Base-by-base conservation (phyloP, 1,140 invertebrate species). In the Solenopsis invicta region DNA sequence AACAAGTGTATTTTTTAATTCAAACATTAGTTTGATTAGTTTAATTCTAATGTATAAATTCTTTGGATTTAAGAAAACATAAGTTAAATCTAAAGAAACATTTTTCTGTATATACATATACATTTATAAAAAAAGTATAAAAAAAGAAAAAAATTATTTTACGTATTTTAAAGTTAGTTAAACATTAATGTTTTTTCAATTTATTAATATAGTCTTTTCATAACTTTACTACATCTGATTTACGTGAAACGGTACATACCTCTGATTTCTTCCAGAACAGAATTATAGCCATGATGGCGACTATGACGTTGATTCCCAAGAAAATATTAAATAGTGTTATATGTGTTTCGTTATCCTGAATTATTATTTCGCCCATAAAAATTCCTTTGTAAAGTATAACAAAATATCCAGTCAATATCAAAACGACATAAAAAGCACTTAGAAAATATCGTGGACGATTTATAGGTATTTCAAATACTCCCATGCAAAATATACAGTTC, bases 401-500 rank as follows among this genome's bases (percentile, higher is more conserved):
- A 4, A 37, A 74, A 24, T 82, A 82, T 5, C 67, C 80, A 16
- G 9, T 74, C 8, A 24, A 9, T n/a, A 61, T 18, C 18, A 9
- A 59, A 21, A 82, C 4, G 18, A 59, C 37, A 0, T 82, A 82
- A 16, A 74, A 16, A 12, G 0, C 13, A 21, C 67, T 82, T 13
- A 82, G 1, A 34, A 21, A 6, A 61, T 48, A 34, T 74, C 52
- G 67, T 48, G 80, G 80, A 0, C 24, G 67, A 48, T 82, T 72
- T 29, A 1, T 9, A 8, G 80, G 80, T 61, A 82, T 74, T 24
- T 82, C 80, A 6, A 82, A 74, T 37, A 82, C 12, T 74, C 80
- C 80, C 67, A 82, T 74, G 52, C 67, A 82, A 52, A 72, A 82
- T 61, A 82, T 21, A 18, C 52, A 74, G 48, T 82, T 82, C 24